Percentiles rank a stretch among this genome's conserved stretches.
phyloP scores from a whole-genome alignment of 2,797 vertebrate species.

The Vipera ursinii region DNA sequence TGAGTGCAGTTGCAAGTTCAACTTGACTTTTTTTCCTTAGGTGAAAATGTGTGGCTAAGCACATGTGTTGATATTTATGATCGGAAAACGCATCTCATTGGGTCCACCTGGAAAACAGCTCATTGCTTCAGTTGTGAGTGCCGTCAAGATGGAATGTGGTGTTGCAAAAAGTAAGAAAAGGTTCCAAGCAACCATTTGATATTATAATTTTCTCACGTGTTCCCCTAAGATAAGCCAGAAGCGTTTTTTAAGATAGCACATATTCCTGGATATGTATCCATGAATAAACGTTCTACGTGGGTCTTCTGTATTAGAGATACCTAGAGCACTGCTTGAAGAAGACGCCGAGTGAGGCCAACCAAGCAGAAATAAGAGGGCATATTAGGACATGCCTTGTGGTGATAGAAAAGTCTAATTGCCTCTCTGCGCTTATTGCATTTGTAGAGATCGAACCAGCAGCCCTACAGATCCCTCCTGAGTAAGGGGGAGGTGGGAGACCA shows the following conservation, averaged over 20 bases:
- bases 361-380: too few species aligned
- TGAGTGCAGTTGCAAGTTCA: background rate
- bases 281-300: too few species aligned
- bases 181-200: background rate
- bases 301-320: too few species aligned
- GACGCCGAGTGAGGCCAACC: too few species aligned
- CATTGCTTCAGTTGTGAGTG: fast-evolving
- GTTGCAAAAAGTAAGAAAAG: background rate
- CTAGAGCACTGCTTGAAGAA: too few species aligned
- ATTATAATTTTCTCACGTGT: background rate
- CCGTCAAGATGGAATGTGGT: fast-evolving
- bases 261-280: background rate
- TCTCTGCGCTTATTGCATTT: too few species aligned
- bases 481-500: too few species aligned
- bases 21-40: background rate
- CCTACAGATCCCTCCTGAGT: too few species aligned
- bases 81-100: background rate
- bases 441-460: background rate
- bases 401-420: background rate
- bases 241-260: too few species aligned
- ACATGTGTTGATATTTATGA: fast-evolving
- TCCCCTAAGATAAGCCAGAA: background rate
- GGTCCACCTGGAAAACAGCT: background rate
- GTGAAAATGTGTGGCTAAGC: fast-evolving
- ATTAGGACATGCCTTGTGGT: background rate